phyloP scores from a whole-genome alignment of 2,888 invertebrate species.

The Polymixis flavicincta region DNA sequence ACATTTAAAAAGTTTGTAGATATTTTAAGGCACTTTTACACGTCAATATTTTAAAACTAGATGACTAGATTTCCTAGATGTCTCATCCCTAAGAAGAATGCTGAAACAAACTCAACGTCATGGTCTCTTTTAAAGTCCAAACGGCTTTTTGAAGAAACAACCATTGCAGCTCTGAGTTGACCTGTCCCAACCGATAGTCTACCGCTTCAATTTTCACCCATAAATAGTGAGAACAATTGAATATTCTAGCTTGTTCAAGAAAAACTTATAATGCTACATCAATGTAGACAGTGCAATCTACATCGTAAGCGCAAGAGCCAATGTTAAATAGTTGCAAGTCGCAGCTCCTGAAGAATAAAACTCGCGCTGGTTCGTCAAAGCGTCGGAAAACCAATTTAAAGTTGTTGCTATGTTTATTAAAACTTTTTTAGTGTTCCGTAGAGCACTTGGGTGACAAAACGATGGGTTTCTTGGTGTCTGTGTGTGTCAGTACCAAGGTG shows the following conservation, averaged over 20 bases:
- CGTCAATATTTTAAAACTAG: no score
- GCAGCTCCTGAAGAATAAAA: conserved; percentile 49
- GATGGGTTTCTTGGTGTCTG: background rate
- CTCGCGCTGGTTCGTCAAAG: conserved; percentile 57
- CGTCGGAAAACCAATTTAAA: conserved; percentile 63
- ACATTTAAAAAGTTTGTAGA: no score
- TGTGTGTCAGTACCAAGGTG: background rate
- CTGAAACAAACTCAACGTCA: no score
- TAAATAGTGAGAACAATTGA: background rate
- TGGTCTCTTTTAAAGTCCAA: no score
- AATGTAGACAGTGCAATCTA: conserved; percentile 36
- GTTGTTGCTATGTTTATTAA: conserved; percentile 60
- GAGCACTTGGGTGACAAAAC: conserved; percentile 8
- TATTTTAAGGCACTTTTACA: no score
- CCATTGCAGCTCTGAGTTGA: no score
- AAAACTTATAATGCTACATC: conserved; percentile 33
- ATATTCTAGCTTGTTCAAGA: background rate
- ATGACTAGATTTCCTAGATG: no score
- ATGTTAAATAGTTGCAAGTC: conserved; percentile 49
- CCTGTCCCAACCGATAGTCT: no score
- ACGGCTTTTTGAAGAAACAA: no score
- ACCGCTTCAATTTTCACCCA: no score
- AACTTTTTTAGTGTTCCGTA: conserved; percentile 55
- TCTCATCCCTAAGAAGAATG: no score
- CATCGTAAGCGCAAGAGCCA: conserved; percentile 37